Conservation (phyloP, 2,113 vertebrate genomes). For the Ranitomeya variabilis region DNA sequence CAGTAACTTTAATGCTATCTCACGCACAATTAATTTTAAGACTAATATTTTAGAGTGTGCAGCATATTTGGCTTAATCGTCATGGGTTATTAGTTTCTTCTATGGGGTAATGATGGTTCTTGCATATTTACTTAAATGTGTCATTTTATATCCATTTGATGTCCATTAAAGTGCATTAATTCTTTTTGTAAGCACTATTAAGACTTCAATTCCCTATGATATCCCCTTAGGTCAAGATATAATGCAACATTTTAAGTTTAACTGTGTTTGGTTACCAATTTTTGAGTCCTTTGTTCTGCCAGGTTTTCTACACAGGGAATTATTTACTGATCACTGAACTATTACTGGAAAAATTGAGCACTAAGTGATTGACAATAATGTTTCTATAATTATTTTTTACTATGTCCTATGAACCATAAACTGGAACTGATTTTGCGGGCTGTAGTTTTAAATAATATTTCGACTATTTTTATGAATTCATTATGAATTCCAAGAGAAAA, state of each 20-base stretch:
- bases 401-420: neutral
- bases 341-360: neutral
- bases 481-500: neutral
- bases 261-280: constrained; percentile 22
- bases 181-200: constrained; percentile 42
- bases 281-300: constrained; percentile 7
- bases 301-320: neutral
- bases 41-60: constrained; percentile 44
- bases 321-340: constrained; percentile 37
- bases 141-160: constrained; percentile 53
- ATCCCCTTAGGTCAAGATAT: constrained; percentile 25
- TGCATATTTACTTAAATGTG: constrained; percentile 52
- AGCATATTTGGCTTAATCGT: constrained; percentile 48
- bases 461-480: neutral
- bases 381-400: neutral
- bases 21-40: constrained; percentile 46
- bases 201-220: neutral
- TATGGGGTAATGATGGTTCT: constrained; percentile 47
- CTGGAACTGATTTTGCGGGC: neutral
- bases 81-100: constrained; percentile 49
- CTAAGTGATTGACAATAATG: neutral
- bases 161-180: constrained; percentile 47
- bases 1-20: constrained; percentile 42
- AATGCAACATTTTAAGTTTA: constrained; percentile 31
- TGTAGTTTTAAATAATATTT: neutral